Evolutionary conservation across 2,113 vertebrate species (phyloP).

Genomic region (Hippocampus comes): DNA sequence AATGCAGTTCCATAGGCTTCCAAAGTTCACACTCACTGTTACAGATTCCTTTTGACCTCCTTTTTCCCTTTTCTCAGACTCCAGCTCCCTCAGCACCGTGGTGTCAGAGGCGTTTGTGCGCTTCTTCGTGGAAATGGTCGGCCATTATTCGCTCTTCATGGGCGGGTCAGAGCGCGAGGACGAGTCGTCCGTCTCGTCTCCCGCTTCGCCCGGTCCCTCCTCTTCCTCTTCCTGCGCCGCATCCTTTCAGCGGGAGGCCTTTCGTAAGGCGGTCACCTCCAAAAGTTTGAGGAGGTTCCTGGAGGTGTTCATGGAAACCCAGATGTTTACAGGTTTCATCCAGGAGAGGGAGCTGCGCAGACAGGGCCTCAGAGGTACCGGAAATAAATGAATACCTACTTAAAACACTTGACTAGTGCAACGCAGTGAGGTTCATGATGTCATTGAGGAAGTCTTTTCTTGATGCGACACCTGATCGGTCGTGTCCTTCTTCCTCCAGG

Average conservation of each 20-base stretch:
- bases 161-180: conserved; percentile 78
- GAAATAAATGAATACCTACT: no score
- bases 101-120: conserved; percentile 95
- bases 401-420: background rate
- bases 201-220: conserved; percentile 47
- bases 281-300: conserved; percentile 89
- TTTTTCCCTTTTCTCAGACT: conserved; percentile 56
- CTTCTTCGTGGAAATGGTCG: conserved; percentile 84
- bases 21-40: background rate
- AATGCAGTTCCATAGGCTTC: no score
- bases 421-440: background rate
- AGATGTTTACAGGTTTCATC: conserved; percentile 90
- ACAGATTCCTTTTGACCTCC: no score
- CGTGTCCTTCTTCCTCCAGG: conserved; percentile 67
- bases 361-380: conserved; percentile 83
- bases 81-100: conserved; percentile 78
- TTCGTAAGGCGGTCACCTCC: conserved; percentile 89
- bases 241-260: conserved; percentile 79
- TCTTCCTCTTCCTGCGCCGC: conserved; percentile 27
- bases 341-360: conserved; percentile 88
- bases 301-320: conserved; percentile 96
- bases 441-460: background rate
- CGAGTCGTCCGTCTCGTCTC: conserved; percentile 77
- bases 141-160: conserved; percentile 89
- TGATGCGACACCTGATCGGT: background rate